Percentiles rank a stretch among this genome's conserved stretches.
Evolutionary conservation across 2,797 vertebrate species (phyloP).

Genomic region (Onychomys leucogaster): DNA sequence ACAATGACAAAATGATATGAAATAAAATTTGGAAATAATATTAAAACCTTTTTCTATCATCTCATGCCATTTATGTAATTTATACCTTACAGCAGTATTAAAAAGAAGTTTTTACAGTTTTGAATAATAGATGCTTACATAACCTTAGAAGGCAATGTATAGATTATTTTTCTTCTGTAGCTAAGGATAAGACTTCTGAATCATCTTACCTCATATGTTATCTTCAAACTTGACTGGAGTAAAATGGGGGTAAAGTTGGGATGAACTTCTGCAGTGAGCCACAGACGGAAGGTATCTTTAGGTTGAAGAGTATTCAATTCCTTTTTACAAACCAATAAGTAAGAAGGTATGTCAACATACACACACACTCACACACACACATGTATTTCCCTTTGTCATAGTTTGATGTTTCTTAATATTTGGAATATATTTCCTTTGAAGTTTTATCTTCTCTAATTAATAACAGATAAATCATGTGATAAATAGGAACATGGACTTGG

Average conservation of each 20-base stretch:
- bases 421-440: not conserved
- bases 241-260: conserved; percentile 94
- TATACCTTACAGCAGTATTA: not conserved
- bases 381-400: conserved; percentile 1
- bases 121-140: not conserved
- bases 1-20: not conserved
- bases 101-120: not conserved
- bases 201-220: conserved; percentile 95
- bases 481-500: not conserved
- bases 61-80: conserved; percentile 11
- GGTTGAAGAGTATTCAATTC: conserved; percentile 95
- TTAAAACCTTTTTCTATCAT: not conserved
- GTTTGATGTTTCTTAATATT: conserved; percentile 26
- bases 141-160: not conserved
- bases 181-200: not conserved
- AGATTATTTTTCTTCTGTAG: not conserved
- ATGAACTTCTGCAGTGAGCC: conserved; percentile 98
- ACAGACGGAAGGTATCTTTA: conserved; percentile 95
- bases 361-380: not conserved
- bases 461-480: not conserved
- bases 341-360: conserved; percentile 32
- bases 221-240: conserved; percentile 97
- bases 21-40: conserved; percentile 27
- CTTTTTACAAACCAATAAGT: conserved; percentile 85
- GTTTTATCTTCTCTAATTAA: not conserved